Conservation (phyloP, 2,888 invertebrate species). For the Eilema griseolum region DNA sequence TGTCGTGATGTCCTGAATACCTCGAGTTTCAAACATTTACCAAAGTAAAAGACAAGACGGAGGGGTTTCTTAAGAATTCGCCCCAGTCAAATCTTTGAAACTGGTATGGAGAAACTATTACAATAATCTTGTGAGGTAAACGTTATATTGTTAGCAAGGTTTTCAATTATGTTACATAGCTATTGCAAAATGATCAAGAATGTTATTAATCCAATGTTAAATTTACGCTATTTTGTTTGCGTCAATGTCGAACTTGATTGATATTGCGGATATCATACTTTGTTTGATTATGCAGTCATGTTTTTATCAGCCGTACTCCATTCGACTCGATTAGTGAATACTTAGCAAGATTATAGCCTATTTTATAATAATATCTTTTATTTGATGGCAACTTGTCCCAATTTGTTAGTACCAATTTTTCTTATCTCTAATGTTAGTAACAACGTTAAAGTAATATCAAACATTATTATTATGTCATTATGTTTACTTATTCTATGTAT, state of each 20-base stretch:
- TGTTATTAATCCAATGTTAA: not conserved
- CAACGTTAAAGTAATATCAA: too few species aligned
- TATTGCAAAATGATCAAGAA: not conserved
- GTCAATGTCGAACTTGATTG: conserved; percentile 4
- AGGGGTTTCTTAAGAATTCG: conserved; percentile 10
- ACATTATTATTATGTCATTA: too few species aligned
- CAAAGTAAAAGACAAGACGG: not conserved
- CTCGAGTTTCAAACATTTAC: conserved; percentile 13
- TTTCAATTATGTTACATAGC: conserved; percentile 1
- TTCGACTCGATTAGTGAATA: not conserved
- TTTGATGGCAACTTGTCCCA: too few species aligned
- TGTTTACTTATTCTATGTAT: too few species aligned
- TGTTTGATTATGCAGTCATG: not conserved
- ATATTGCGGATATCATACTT: not conserved
- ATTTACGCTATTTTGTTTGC: not conserved
- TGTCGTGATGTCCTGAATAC: conserved; percentile 37
- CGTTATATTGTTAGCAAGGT: not conserved
- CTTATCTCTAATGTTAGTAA: too few species aligned
- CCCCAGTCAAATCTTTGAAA: not conserved
- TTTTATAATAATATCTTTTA: too few species aligned
- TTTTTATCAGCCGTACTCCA: not conserved
- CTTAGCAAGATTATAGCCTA: not conserved
- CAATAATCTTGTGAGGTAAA: not conserved
- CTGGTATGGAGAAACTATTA: conserved; percentile 5
- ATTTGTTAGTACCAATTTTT: too few species aligned